phyloP scores from a whole-genome alignment of 2,888 invertebrate species.

The Anoplius nigerrimus region DNA sequence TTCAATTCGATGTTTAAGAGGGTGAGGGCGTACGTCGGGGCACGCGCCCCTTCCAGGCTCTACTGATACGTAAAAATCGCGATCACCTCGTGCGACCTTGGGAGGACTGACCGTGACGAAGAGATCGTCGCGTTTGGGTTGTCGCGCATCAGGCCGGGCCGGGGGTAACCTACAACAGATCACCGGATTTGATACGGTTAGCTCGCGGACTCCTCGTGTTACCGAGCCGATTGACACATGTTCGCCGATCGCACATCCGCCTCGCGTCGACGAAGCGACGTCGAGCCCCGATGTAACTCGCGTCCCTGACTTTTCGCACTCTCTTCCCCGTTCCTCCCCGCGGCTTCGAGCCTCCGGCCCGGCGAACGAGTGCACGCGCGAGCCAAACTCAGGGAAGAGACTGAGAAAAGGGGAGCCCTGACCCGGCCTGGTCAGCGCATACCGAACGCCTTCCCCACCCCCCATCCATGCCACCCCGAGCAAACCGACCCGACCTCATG shows the following conservation, averaged over 20 bases:
- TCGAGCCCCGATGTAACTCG: no score
- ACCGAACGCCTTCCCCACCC: constrained; percentile 18
- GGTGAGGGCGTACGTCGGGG: background rate
- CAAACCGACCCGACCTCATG: constrained; percentile 37
- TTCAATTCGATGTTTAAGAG: no score
- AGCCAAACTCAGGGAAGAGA: constrained; percentile 6
- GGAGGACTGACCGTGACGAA: constrained; percentile 60
- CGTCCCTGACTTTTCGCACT: constrained; percentile 6
- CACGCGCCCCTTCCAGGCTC: constrained; percentile 53
- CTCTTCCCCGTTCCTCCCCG: constrained; percentile 8
- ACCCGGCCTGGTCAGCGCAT: constrained; percentile 73
- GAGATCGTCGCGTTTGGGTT: constrained; percentile 70
- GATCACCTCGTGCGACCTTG: constrained; percentile 64
- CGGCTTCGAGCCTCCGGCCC: no score
- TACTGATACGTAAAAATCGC: constrained; percentile 63
- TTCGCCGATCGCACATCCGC: background rate
- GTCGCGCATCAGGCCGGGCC: constrained; percentile 75
- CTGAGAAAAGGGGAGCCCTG: constrained; percentile 69
- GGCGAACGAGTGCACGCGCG: no score
- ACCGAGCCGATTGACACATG: constrained; percentile 1
- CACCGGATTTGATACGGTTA: constrained; percentile 56
- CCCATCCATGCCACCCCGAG: constrained; percentile 13
- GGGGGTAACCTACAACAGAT: constrained; percentile 75
- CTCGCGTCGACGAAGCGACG: background rate
- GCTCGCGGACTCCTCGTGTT: constrained; percentile 36